phyloP scores from a whole-genome alignment of 2,113 vertebrate genomes.

The Mionectes macconnelli region DNA sequence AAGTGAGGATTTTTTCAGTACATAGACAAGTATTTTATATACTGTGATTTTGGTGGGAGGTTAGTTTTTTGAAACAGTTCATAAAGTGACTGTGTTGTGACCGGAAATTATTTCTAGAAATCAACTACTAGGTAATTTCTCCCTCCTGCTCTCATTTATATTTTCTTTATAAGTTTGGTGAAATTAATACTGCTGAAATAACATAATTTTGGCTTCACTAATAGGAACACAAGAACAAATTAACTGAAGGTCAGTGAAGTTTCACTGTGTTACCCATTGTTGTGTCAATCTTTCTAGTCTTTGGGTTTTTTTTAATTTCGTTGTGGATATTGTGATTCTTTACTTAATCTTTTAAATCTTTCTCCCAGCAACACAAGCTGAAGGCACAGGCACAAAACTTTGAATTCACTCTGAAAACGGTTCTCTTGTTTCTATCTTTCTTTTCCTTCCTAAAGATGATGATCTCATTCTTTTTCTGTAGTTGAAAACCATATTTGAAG shows the following conservation, averaged over 20 bases:
- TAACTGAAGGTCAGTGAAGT: background rate
- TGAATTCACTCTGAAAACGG: conserved; percentile 41
- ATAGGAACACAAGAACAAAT: conserved; percentile 45
- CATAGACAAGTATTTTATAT: conserved; percentile 27
- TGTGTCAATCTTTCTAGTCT: background rate
- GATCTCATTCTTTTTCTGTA: conserved; percentile 57
- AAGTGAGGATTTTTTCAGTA: conserved; percentile 21
- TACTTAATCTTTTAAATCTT: background rate
- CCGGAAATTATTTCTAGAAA: conserved; percentile 57
- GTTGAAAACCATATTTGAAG: conserved; percentile 48
- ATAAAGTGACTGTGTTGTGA: conserved; percentile 36
- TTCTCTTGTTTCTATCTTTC: conserved; percentile 49
- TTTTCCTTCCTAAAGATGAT: conserved; percentile 51
- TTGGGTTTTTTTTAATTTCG: background rate
- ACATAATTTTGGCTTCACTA: background rate
- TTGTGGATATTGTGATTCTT: background rate
- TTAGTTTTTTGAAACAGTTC: conserved; percentile 29
- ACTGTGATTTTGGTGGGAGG: background rate
- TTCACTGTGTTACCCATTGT: background rate
- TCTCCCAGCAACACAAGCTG: background rate
- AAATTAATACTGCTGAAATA: conserved; percentile 18
- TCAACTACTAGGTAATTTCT: background rate
- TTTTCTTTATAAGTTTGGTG: conserved; percentile 22
- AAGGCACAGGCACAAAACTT: background rate
- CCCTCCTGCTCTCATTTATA: conserved; percentile 5